phyloP scores from a whole-genome alignment of 2,888 invertebrate genomes.

The Heteromurus nitidus region DNA sequence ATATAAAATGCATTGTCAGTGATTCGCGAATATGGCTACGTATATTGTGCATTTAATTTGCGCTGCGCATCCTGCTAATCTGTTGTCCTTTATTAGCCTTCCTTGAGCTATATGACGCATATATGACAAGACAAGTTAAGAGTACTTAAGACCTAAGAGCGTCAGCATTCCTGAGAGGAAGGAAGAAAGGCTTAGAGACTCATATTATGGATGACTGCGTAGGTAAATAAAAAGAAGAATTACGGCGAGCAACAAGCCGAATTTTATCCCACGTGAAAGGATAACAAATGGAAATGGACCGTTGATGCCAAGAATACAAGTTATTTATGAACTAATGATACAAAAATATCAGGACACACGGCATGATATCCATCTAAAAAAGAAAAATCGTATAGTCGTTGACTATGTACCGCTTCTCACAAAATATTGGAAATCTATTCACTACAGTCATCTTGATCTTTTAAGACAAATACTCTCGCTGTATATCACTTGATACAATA shows the following conservation, averaged over 20 bases:
- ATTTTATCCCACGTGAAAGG: slow-evolving; percentile 16
- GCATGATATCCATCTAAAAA: neutral
- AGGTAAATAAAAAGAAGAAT: neutral
- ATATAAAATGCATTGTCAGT: no score
- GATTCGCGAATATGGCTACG: no score
- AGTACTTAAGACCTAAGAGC: neutral
- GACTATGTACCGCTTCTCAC: neutral
- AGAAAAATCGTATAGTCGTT: neutral
- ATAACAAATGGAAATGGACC: slow-evolving; percentile 42
- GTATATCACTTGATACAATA: neutral
- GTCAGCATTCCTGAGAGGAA: no score
- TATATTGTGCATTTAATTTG: no score
- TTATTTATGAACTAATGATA: slow-evolving; percentile 35
- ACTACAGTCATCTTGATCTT: neutral
- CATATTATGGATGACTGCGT: no score
- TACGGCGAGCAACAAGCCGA: neutral
- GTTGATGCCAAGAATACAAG: slow-evolving; percentile 47
- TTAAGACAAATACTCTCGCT: neutral
- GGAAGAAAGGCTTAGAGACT: no score
- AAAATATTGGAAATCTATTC: no score
- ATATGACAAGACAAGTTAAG: neutral
- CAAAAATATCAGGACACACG: slow-evolving; percentile 28
- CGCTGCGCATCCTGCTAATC: no score
- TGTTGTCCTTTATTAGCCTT: no score
- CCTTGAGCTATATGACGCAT: neutral